Percentiles rank a stretch among this genome's conserved stretches.
Evolutionary conservation across 2,888 invertebrate genomes (phyloP).

Genomic region (Ochlodes sylvanus): DNA sequence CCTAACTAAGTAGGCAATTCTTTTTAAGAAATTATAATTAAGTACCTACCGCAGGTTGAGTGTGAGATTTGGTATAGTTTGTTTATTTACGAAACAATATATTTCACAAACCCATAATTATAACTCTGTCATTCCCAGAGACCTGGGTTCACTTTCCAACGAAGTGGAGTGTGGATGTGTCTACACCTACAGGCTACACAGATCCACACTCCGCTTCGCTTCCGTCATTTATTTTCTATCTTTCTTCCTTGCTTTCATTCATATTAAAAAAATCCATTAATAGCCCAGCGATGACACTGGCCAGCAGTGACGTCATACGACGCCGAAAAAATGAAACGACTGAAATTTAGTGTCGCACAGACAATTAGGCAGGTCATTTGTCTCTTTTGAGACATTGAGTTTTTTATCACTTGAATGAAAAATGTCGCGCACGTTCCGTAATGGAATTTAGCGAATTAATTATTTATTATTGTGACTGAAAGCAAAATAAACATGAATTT

Average conservation of each 20-base stretch:
- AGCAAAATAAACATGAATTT: neutral
- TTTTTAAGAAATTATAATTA: too few species aligned
- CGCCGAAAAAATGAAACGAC: constrained; percentile 32
- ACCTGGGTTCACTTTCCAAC: too few species aligned
- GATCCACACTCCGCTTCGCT: too few species aligned
- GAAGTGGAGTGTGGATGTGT: too few species aligned
- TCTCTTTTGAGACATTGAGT: constrained; percentile 34
- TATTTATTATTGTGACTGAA: constrained; percentile 2
- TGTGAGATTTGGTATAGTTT: too few species aligned
- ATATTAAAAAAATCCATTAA: neutral
- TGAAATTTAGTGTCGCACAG: constrained; percentile 21
- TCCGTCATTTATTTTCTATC: too few species aligned
- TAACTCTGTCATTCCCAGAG: too few species aligned
- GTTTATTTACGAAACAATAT: too few species aligned
- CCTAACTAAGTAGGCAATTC: too few species aligned
- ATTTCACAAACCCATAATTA: too few species aligned
- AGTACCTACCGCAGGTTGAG: too few species aligned
- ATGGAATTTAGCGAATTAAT: constrained; percentile 9
- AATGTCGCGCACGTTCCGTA: constrained; percentile 5
- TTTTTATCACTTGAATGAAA: constrained; percentile 28
- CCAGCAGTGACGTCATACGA: constrained; percentile 15
- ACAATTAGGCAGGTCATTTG: constrained; percentile 34
- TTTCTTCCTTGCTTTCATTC: neutral
- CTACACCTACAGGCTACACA: too few species aligned
- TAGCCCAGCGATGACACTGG: neutral